Evolutionary conservation across 2,888 invertebrate genomes (phyloP).

Genomic region (Amiota communis): DNA sequence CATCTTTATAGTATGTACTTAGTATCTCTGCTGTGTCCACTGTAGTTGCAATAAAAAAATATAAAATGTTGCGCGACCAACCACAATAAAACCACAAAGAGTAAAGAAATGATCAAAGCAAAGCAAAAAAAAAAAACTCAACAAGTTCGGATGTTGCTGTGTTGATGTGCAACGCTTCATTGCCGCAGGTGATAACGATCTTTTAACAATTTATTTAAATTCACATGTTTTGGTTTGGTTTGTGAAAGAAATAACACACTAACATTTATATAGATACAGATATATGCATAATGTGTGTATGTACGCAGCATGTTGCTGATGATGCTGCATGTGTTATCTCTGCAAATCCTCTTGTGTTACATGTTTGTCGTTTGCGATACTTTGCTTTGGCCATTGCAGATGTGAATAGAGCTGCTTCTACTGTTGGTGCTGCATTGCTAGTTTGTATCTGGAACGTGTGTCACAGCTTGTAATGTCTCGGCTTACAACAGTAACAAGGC

Average conservation of each 20-base stretch:
- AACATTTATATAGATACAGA: background rate
- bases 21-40: background rate
- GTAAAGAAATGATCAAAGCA: background rate
- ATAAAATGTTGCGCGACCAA: background rate
- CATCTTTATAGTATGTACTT: no score
- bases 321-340: slow-evolving; percentile 20
- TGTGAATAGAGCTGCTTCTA: slow-evolving; percentile 12
- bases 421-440: background rate
- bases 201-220: slow-evolving; percentile 30
- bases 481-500: slow-evolving; percentile 29
- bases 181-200: slow-evolving; percentile 28
- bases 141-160: slow-evolving; percentile 42
- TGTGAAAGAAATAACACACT: slow-evolving; percentile 11
- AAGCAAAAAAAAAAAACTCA: slow-evolving; percentile 59
- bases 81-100: background rate
- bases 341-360: slow-evolving; percentile 26
- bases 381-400: background rate
- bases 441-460: slow-evolving; percentile 26
- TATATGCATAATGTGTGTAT: background rate
- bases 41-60: background rate
- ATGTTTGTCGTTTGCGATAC: slow-evolving; percentile 52
- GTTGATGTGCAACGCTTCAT: slow-evolving; percentile 21
- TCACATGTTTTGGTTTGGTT: slow-evolving; percentile 26
- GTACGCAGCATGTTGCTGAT: background rate
- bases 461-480: slow-evolving; percentile 32